Evolutionary conservation across 1,140 invertebrate species (phyloP).

Genomic region (Leptopilina boulardi): DNA sequence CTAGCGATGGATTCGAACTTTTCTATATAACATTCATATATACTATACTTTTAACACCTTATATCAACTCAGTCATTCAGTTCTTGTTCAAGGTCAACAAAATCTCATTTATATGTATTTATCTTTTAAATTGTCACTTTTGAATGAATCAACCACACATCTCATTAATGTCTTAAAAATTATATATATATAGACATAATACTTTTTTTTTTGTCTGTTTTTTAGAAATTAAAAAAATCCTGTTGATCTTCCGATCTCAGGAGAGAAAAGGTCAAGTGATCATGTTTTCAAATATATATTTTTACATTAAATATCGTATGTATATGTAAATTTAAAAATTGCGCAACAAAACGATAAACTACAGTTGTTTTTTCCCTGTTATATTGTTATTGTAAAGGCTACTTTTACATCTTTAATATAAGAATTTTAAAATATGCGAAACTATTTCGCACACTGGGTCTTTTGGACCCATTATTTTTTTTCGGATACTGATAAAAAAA

Average conservation of each 20-base stretch:
- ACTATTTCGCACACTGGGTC: no score
- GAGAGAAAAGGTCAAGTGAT: not conserved
- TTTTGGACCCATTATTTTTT: not conserved
- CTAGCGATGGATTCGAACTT: conserved; percentile 48
- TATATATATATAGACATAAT: no score
- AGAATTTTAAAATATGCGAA: no score
- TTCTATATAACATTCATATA: not conserved
- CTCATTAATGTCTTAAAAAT: no score
- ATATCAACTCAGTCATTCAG: not conserved
- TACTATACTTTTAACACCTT: not conserved
- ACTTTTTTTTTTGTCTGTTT: no score
- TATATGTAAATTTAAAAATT: not conserved
- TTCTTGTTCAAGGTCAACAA: not conserved
- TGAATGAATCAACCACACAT: not conserved
- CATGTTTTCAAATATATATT: not conserved
- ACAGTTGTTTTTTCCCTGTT: not conserved
- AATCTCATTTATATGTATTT: not conserved
- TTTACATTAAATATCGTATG: not conserved
- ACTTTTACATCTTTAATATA: no score
- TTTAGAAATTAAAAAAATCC: no score
- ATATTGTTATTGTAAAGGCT: not conserved
- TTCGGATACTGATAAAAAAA: no score
- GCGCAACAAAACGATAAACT: not conserved
- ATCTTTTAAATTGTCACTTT: not conserved
- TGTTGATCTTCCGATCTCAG: not conserved